Percentiles rank a stretch among this genome's conserved stretches.
Conservation (phyloP, 2,888 invertebrate genomes). For the Drosophila diplacantha region DNA sequence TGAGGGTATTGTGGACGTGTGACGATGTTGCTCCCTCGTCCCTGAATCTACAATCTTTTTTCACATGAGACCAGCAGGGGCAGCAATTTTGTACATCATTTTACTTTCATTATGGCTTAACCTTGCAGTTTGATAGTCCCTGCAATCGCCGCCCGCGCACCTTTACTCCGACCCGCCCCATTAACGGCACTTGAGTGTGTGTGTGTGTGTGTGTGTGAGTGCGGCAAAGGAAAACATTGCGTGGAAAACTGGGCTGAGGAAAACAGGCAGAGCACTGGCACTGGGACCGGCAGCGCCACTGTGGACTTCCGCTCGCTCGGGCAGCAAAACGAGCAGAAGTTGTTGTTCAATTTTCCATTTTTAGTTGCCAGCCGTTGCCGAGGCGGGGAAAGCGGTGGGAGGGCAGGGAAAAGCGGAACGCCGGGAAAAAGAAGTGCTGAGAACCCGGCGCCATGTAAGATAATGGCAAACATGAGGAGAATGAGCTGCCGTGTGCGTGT, state of each 20-base stretch:
- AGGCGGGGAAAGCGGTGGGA: slow-evolving; percentile 9
- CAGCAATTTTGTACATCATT: slow-evolving; percentile 67
- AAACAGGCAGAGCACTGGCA: slow-evolving; percentile 15
- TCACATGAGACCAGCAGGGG: slow-evolving; percentile 37
- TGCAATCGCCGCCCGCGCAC: slow-evolving; percentile 14
- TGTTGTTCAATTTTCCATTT: slow-evolving; percentile 75
- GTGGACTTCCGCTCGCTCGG: slow-evolving; percentile 71
- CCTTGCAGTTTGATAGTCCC: slow-evolving; percentile 64
- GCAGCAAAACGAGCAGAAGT: slow-evolving; percentile 76
- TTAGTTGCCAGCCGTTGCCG: slow-evolving; percentile 51
- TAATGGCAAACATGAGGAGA: slow-evolving; percentile 56
- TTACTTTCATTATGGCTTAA: slow-evolving; percentile 72
- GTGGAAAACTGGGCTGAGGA: slow-evolving; percentile 30
- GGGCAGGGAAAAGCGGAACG: slow-evolving; percentile 11
- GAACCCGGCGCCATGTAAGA: slow-evolving; percentile 53
- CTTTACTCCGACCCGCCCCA: not conserved
- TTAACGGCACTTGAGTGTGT: slow-evolving; percentile 10
- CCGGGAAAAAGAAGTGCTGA: slow-evolving; percentile 34
- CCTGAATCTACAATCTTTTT: slow-evolving; percentile 10
- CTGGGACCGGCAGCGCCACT: slow-evolving; percentile 19
- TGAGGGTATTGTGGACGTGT: slow-evolving; percentile 16
- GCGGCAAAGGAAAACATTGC: slow-evolving; percentile 45
- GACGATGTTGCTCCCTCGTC: slow-evolving; percentile 5
- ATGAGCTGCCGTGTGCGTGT: slow-evolving; percentile 42
- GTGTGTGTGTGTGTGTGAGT: slow-evolving; percentile 8